Percentiles rank a stretch among this genome's conserved stretches.
phyloP scores from a whole-genome alignment of 1,140 invertebrate species.

The Pogonus chalceus region DNA sequence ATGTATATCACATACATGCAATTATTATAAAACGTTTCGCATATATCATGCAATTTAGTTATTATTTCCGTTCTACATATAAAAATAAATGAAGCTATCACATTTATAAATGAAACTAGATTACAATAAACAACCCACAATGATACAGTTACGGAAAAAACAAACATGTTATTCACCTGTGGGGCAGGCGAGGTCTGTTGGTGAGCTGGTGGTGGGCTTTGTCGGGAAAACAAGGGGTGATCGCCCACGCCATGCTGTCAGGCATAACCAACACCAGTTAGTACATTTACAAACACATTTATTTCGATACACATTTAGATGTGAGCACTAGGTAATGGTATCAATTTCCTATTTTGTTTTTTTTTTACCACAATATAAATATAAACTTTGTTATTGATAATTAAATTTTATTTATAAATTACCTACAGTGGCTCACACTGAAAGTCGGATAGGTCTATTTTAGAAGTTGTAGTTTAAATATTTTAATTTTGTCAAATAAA shows the following conservation, averaged over 20 bases:
- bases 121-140: slow-evolving; percentile 13
- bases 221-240: slow-evolving; percentile 23
- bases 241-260: slow-evolving; percentile 5
- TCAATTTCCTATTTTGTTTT: too few species aligned
- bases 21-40: background rate
- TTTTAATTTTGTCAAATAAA: too few species aligned
- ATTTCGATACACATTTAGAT: slow-evolving; percentile 41
- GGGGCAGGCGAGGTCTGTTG: slow-evolving; percentile 67
- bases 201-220: slow-evolving; percentile 70
- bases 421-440: too few species aligned
- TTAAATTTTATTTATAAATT: too few species aligned
- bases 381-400: too few species aligned
- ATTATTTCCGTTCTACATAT: slow-evolving; percentile 6
- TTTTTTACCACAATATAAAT: too few species aligned
- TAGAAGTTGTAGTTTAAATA: too few species aligned
- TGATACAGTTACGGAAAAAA: slow-evolving; percentile 11
- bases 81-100: background rate
- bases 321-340: too few species aligned
- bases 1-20: background rate
- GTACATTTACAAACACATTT: slow-evolving; percentile 33
- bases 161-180: slow-evolving; percentile 48
- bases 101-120: too few species aligned
- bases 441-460: too few species aligned
- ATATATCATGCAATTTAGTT: background rate
- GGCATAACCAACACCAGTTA: slow-evolving; percentile 6